Conservation (phyloP, 1,140 invertebrate genomes). For the Drosophila serrata region DNA sequence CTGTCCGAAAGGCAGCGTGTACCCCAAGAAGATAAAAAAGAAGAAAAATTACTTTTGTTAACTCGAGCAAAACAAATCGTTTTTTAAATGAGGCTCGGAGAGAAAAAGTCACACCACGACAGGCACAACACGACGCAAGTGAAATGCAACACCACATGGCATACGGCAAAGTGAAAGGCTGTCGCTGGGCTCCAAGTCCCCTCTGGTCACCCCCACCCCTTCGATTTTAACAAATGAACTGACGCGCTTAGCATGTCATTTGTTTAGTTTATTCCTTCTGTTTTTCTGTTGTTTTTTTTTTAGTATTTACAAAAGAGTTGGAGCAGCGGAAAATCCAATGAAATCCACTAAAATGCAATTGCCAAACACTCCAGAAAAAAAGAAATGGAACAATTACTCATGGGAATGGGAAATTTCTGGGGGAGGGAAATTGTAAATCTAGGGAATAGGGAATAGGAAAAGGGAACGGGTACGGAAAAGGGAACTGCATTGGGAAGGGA, state of each 20-base stretch:
- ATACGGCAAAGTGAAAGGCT: constrained; percentile 66
- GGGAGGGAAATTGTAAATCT: constrained; percentile 68
- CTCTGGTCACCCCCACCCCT: neutral
- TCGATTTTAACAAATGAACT: constrained; percentile 71
- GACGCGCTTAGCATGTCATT: constrained; percentile 72
- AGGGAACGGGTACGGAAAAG: constrained; percentile 14
- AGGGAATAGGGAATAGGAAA: constrained; percentile 13
- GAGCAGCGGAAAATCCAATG: constrained; percentile 11
- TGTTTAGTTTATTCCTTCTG: constrained; percentile 41
- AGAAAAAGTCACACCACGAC: constrained; percentile 48
- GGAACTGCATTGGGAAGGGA: constrained; percentile 2
- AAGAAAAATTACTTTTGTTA: constrained; percentile 80
- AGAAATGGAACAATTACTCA: constrained; percentile 51
- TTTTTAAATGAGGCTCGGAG: constrained; percentile 69
- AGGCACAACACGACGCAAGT: constrained; percentile 51
- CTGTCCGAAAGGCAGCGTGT: constrained; percentile 22
- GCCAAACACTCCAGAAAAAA: constrained; percentile 35
- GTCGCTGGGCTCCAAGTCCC: constrained; percentile 45
- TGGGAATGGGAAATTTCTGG: constrained; percentile 17
- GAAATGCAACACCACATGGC: constrained; percentile 78
- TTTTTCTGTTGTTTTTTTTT: constrained; percentile 10
- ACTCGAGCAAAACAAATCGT: constrained; percentile 76
- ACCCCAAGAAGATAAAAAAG: constrained; percentile 51
- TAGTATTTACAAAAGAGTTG: constrained; percentile 14
- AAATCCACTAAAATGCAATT: constrained; percentile 37